Percentiles rank a stretch among this genome's conserved stretches.
These are phyloP conservation scores for Centropus unirufus DNA, from an alignment of 2,113 vertebrate genomes.

Conservation along the genomic window DNA sequence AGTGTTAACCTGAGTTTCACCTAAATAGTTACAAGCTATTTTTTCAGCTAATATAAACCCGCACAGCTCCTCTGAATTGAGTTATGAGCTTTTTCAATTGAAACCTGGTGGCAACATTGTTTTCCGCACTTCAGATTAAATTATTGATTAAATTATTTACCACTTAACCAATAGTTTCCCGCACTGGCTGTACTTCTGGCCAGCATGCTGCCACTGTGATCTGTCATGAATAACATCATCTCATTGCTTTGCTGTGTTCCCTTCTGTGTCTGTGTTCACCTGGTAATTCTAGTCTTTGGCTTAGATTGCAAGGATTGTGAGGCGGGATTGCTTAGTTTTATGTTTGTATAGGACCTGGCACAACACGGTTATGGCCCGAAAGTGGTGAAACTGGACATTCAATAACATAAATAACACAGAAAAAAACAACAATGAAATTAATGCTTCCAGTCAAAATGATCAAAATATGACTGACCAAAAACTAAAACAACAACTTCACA, in stretches of 20 bases:
- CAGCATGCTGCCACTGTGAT: background rate
- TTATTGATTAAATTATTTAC: background rate
- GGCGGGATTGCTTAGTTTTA: background rate
- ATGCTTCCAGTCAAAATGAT: background rate
- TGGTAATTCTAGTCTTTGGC: background rate
- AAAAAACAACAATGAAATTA: background rate
- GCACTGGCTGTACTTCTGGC: background rate
- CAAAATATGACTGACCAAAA: background rate
- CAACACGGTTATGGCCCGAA: background rate
- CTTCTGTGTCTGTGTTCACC: background rate
- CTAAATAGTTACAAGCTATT: background rate
- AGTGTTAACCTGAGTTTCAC: background rate
- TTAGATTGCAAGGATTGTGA: background rate
- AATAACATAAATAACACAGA: background rate
- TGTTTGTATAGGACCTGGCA: background rate
- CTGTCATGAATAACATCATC: background rate
- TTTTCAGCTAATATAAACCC: background rate
- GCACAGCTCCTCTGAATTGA: background rate
- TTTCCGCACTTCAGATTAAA: background rate
- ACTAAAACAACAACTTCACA: background rate
- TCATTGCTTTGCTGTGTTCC: background rate
- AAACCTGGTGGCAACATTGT: background rate
- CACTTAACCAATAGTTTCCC: background rate
- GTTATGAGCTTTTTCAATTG: background rate
- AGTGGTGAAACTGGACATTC: background rate